phyloP scores from a whole-genome alignment of 1,140 invertebrate species.

The Planococcus citri region DNA sequence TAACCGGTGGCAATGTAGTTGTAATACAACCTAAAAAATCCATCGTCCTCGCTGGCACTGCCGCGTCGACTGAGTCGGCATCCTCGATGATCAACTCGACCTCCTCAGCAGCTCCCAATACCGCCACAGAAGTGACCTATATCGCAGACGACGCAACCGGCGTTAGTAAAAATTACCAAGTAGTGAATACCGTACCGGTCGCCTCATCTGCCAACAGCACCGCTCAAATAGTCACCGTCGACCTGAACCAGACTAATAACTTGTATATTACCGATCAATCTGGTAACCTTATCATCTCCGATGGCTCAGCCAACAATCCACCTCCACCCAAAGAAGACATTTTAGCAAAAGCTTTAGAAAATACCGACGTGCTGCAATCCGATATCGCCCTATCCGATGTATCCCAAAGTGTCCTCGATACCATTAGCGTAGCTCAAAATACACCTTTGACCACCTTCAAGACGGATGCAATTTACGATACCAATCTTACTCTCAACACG shows the following conservation, averaged over 20 bases:
- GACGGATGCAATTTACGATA: constrained; percentile 48
- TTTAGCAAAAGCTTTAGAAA: constrained; percentile 56
- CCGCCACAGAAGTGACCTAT: background rate
- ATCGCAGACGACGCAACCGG: background rate
- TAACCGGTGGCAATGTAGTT: background rate
- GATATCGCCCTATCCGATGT: constrained; percentile 37
- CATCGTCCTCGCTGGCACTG: background rate
- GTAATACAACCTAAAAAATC: background rate
- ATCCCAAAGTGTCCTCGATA: constrained; percentile 8
- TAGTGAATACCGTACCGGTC: background rate
- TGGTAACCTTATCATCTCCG: background rate
- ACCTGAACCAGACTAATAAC: background rate
- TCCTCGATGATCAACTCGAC: background rate
- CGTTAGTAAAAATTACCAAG: background rate
- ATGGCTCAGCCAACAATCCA: background rate
- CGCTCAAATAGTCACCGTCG: background rate
- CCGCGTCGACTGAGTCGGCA: too few species aligned
- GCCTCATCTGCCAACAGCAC: background rate
- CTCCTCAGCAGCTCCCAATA: background rate
- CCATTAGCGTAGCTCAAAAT: constrained; percentile 13
- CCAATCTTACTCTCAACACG: constrained; percentile 52
- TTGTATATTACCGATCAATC: background rate
- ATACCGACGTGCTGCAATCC: constrained; percentile 57
- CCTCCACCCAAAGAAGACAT: constrained; percentile 48
- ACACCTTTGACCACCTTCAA: constrained; percentile 32